These are phyloP conservation scores for Drosophila emarginata DNA, from an alignment of 2,888 invertebrate species.

Conservation along the genomic window DNA sequence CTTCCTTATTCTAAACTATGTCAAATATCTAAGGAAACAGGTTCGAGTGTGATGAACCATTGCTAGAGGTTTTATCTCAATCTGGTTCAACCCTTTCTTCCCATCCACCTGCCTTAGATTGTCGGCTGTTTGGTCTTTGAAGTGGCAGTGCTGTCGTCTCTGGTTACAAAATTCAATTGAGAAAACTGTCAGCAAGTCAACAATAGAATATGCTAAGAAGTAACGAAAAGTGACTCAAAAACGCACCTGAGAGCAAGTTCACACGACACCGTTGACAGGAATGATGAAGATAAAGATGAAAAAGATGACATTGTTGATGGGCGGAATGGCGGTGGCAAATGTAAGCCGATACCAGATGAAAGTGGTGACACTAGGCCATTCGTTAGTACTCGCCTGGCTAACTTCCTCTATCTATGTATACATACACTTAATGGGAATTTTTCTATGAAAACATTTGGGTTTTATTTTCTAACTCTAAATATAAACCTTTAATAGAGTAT, in stretches of 20 bases:
- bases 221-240: background rate
- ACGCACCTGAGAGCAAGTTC: slow-evolving; percentile 1
- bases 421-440: slow-evolving; percentile 1
- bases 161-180: slow-evolving; percentile 78
- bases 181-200: slow-evolving; percentile 64
- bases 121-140: slow-evolving; percentile 60
- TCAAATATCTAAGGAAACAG: background rate
- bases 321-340: slow-evolving; percentile 2
- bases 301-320: background rate
- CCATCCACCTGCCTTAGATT: background rate
- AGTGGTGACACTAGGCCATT: slow-evolving; percentile 46
- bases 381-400: slow-evolving; percentile 4
- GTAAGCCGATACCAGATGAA: slow-evolving; percentile 77
- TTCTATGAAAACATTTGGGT: slow-evolving; percentile 60
- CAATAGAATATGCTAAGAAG: background rate
- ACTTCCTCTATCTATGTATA: background rate
- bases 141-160: slow-evolving; percentile 69
- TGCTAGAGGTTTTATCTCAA: background rate
- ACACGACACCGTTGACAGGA: background rate
- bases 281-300: background rate
- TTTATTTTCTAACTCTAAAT: slow-evolving; percentile 42
- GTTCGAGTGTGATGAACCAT: background rate
- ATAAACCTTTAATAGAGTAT: no score
- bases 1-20: background rate
- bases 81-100: background rate